These are phyloP conservation scores for Dicroscelio sp. DNA, from an alignment of 2,888 invertebrate genomes.

Conservation along the genomic window DNA sequence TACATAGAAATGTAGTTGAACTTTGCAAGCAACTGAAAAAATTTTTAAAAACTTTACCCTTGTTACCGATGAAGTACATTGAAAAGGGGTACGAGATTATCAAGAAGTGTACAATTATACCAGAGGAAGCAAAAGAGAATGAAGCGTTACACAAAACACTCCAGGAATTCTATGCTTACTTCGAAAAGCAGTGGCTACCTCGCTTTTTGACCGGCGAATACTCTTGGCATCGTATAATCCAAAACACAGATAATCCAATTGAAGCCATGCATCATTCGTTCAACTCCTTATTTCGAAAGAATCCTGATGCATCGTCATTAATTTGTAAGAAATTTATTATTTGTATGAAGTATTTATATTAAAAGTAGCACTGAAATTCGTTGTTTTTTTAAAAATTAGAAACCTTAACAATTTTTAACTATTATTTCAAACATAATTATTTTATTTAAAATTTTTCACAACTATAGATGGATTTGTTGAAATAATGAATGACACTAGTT, in stretches of 20 bases:
- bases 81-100: background rate
- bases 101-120: background rate
- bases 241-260: constrained; percentile 1
- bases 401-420: too few species aligned
- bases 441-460: too few species aligned
- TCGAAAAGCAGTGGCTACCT: background rate
- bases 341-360: too few species aligned
- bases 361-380: too few species aligned
- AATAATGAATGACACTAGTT: too few species aligned
- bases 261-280: background rate
- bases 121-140: background rate
- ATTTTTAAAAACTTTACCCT: background rate
- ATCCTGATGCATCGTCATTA: background rate
- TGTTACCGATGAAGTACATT: background rate
- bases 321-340: background rate
- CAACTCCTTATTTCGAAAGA: background rate
- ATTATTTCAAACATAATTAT: too few species aligned
- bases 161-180: background rate
- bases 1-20: background rate
- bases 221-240: background rate
- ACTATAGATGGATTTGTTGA: too few species aligned
- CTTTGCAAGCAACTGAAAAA: background rate
- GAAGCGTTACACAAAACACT: background rate
- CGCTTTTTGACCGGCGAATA: background rate
- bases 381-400: too few species aligned